A percentile compares a stretch with the other conserved stretches of the same genome.
These are phyloP conservation scores for Sebastes matsubarae DNA, from an alignment of 2,797 vertebrate species.

Conservation along the genomic window DNA sequence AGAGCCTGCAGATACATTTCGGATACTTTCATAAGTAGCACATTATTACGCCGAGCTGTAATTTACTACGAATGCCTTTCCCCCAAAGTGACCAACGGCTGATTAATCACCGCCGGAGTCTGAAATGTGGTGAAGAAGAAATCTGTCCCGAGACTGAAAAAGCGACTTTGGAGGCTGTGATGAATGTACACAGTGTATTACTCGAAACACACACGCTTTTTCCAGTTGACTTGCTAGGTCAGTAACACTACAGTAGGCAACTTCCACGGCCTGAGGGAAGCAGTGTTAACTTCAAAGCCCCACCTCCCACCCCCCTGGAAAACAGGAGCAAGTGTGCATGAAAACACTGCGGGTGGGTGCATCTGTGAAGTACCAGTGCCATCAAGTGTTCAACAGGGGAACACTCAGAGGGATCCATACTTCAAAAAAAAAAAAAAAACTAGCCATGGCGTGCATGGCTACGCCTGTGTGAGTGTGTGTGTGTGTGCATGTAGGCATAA, in stretches of 20 bases:
- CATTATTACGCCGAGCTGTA: conserved; percentile 28
- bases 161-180: conserved; percentile 21
- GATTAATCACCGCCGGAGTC: conserved; percentile 32
- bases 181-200: conserved; percentile 66
- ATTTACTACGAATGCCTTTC: conserved; percentile 42
- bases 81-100: conserved; percentile 16
- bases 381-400: conserved; percentile 64
- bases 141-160: conserved; percentile 37
- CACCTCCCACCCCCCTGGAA: conserved; percentile 41
- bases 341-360: conserved; percentile 37
- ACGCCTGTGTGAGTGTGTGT: conserved; percentile 16
- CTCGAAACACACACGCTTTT: conserved; percentile 42
- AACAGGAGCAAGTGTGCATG: conserved; percentile 62
- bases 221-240: conserved; percentile 68
- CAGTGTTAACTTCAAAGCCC: conserved; percentile 67
- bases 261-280: conserved; percentile 76
- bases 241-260: conserved; percentile 72
- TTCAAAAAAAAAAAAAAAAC: background rate
- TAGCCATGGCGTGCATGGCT: conserved; percentile 21
- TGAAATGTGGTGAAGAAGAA: conserved; percentile 28
- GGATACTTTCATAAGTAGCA: conserved; percentile 36
- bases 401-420: conserved; percentile 22
- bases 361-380: conserved; percentile 68
- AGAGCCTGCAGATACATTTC: conserved; percentile 36
- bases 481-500: conserved; percentile 21